Evolutionary conservation across 1,140 invertebrate species (phyloP).

Genomic region (Lepidurus apus): DNA sequence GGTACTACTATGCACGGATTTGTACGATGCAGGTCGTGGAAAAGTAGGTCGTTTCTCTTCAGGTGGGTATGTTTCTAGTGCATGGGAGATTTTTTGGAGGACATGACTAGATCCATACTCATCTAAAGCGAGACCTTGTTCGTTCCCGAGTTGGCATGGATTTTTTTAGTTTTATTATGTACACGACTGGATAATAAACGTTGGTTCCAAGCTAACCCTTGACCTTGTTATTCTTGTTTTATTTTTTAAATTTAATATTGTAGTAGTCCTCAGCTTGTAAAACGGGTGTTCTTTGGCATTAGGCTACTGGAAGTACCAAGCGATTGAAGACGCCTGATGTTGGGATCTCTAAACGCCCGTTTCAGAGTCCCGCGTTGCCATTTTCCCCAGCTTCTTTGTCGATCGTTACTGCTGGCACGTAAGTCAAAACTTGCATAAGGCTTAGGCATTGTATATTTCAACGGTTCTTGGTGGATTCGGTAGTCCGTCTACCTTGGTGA

Average conservation of each 20-base stretch:
- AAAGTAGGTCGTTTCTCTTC: conserved; percentile 38
- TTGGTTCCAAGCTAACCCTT: background rate
- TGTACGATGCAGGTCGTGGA: conserved; percentile 23
- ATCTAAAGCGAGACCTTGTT: conserved; percentile 39
- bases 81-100: conserved; percentile 33
- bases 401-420: conserved; percentile 9
- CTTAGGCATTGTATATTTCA: too few relatives aligned
- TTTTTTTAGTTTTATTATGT: background rate
- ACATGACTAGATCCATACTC: conserved; percentile 43
- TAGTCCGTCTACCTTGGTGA: conserved; percentile 42
- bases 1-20: conserved; percentile 15
- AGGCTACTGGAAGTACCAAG: background rate
- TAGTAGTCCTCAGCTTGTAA: background rate
- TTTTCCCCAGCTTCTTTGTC: conserved; percentile 31
- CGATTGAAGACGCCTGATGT: background rate
- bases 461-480: background rate
- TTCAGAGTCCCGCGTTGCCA: conserved; percentile 34
- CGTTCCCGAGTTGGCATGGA: background rate
- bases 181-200: conserved; percentile 10
- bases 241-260: background rate
- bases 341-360: background rate
- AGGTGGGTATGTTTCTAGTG: conserved; percentile 42
- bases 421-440: background rate
- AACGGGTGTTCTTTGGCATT: background rate
- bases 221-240: background rate